Base-by-base conservation (phyloP, 2,113 vertebrate species). In the Syrmaticus mikado region DNA sequence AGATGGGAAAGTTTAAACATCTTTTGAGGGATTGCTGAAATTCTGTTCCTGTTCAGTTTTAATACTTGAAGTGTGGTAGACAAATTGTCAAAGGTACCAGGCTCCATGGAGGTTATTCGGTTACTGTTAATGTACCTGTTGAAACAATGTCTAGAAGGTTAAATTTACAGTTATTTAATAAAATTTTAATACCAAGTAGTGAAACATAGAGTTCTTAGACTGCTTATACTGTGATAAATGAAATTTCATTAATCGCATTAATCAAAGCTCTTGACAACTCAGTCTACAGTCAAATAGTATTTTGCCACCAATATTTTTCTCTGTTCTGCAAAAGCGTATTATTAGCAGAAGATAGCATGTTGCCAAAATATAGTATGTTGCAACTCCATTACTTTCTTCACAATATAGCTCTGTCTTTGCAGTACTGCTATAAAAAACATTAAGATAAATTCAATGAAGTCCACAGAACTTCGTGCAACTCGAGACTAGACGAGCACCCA, bases 1-100 rank as follows among this genome's bases (percentile, higher is more conserved):
- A 99, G 98, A 88, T 98, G 98, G 86, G 99, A 97, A 50, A 99
- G 97, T 91, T 98, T 98, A 96, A 99, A 99, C 98, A 99, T 98
- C 98, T 99, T 99, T 81, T 98, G 97, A 11, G 99, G 98, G 81
- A 99, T 97, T 78, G 97, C 62, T 85, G 98, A 98, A 72, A 99
- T 98, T 22, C 98, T 98, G 96, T 99, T 99, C 92, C 98, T 98
- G 97, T 98, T 99, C 84, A 99, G 97, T 62, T 98, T 98, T 73
- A 99, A 96, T 52, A 99, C 97, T 97, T 99, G 98, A 80, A 99
- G 98, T 16, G 98, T 98, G 89, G 68, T 95, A 62, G 99, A 99
- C 96, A 99, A 97, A 93, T 97, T 99, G 94, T 98, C 97, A 95
- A 99, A 99, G 93, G 98, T 98, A 88, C 99, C 99, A 3, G 98